Base-by-base conservation (phyloP, 2,888 invertebrate genomes). In the Drosophila flavopinicola region DNA sequence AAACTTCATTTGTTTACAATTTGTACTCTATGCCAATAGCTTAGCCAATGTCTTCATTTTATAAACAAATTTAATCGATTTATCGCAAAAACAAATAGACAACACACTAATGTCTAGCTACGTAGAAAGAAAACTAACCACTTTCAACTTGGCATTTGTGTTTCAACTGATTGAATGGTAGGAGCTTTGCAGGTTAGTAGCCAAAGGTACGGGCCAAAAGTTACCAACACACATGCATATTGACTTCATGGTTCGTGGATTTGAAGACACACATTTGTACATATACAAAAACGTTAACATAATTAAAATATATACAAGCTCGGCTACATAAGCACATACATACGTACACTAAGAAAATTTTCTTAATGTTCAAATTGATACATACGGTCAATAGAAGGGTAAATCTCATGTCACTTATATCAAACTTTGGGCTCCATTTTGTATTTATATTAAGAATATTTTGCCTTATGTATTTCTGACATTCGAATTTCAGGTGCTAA, bases 1-100 rank as follows among this genome's bases (percentile, higher is more conserved):
- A 27, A 86, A 64, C 66, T 80, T 87, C 86, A 87, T 87, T 75
- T 56, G 41, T 29, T 37, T 42, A 30, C n/a, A 37, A 24, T 15
- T 56, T 42, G 10, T n/a, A 20, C 30, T 37, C 6, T 27, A 23
- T 15, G n/a, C 1, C 29, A 38, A 29, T 23, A 32, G 5, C 25
- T 17, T 15, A 39, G 3, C 6, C 29, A 15, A 15, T 10, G 6
- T 20, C 2, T 57, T 15, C 6, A 33, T 51, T 41, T 11, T 10
- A 33, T 17, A 3, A 10, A 10, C 20, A n/a, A 41, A 27, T 15
- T 32, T 17, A 32, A 11, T 57, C 48, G 35, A 54, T 52, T 52
- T 25, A 9, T 32, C 42, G 37, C 25, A 49, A 10, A 6, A n/a
- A n/a, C n/a, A n/a, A n/a, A n/a, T n/a, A 39, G 20, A 39, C 15